A percentile compares a stretch with the other conserved stretches of the same genome.
Evolutionary conservation across 2,113 vertebrate genomes (phyloP).

Genomic region (Gopherus flavomarginatus): DNA sequence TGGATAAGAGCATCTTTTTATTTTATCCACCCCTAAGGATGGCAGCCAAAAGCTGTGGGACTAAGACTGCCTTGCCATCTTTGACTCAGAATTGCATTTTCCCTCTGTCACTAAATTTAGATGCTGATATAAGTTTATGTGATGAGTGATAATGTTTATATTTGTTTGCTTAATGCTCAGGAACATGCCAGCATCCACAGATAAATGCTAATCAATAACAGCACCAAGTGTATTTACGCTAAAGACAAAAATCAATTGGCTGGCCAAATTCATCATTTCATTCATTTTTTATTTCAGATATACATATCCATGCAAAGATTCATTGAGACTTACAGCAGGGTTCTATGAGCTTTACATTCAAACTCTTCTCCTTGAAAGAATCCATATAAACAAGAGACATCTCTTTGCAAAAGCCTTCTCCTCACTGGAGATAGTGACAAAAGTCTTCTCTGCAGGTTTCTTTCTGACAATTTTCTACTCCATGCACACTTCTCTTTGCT

Average conservation of each 20-base stretch:
- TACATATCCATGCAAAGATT: conserved; percentile 20
- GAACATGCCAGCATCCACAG: neutral
- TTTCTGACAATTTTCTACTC: neutral
- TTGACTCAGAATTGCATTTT: neutral
- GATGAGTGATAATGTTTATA: conserved; percentile 11
- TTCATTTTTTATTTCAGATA: conserved; percentile 29
- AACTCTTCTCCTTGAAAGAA: neutral
- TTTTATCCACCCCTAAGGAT: neutral
- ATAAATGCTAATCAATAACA: neutral
- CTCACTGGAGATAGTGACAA: conserved; percentile 19
- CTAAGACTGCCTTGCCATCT: neutral
- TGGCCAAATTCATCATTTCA: neutral
- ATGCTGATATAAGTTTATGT: neutral
- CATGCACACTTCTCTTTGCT: neutral
- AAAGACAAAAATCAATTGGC: conserved; percentile 45
- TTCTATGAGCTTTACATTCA: conserved; percentile 9
- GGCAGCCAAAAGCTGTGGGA: neutral
- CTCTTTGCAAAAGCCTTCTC: conserved; percentile 11
- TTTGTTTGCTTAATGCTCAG: neutral
- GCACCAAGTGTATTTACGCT: neutral
- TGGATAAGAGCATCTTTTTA: neutral
- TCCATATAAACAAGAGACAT: neutral
- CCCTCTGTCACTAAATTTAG: neutral
- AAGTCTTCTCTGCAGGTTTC: conserved; percentile 4
- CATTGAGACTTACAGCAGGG: conserved; percentile 38